Base-by-base conservation (phyloP, 2,888 invertebrate genomes). In the Oeneis ivallda region DNA sequence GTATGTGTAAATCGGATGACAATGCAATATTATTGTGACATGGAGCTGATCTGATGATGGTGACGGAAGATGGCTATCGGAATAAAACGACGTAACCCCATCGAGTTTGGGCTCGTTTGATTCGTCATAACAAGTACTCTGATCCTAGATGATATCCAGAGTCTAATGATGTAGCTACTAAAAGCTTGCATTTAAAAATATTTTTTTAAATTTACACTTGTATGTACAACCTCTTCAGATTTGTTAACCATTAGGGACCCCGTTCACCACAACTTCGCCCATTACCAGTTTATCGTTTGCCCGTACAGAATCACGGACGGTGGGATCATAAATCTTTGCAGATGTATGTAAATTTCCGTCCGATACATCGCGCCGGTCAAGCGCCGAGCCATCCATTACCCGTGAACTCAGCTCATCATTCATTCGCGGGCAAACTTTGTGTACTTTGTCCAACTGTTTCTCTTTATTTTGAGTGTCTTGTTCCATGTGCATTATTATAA, bases 351-450 rank as follows among this genome's bases (percentile, higher is more conserved):
- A 86, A 87, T 87, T 85, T 82, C 74, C 79, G 75, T 72, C 82
- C 84, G 85, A 86, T 85, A 85, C 84, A 85, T 85, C 81, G 84
- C 78, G 84, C 78, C 76, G 85, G 86, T 85, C 85, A 82, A 83
- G 71, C 69, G 62, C 70, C 60, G 65, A 68, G 68, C 71, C 74
- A 77, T 79, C 79, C 76, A 79, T 81, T 81, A 80, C 74, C 70
- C 71, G 62, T 60, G 59, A 67, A 59, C 62, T 43, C 53, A 50
- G 72, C 68, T 71, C 76, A 76, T 77, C 76, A 74, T 67, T 79
- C 78, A 77, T 79, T 72, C 72, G 70, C 67, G 68, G 70, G 72
- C 68, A 67, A 72, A 75, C 70, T 75, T 75, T 58, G 34, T 72
- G 71, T 72, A 65, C 67, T 67, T 57, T 59, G 64, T 64, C 57